These are phyloP conservation scores for Neocloeon triangulifer DNA, from an alignment of 1,140 invertebrate genomes.

Conservation along the genomic window DNA sequence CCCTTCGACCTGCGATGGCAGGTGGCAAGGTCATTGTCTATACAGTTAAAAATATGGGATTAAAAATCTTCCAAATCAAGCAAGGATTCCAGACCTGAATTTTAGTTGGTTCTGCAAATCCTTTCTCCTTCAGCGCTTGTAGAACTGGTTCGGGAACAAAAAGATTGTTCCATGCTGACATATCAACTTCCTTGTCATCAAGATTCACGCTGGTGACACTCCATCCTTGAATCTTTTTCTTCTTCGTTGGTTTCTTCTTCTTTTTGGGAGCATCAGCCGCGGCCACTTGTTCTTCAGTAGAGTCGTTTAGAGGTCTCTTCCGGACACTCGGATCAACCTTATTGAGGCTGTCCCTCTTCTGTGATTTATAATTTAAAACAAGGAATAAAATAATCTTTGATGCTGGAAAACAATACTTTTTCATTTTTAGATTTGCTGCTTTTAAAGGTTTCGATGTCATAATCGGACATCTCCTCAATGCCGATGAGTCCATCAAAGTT, in stretches of 20 bases:
- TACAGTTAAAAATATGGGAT: conserved; percentile 6
- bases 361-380: too few species aligned
- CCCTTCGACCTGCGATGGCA: conserved; percentile 61
- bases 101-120: conserved; percentile 59
- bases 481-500: conserved; percentile 30
- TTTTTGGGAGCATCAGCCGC: conserved; percentile 1
- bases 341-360: conserved; percentile 7
- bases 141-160: conserved; percentile 45
- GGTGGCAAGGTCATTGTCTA: conserved; percentile 51
- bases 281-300: conserved; percentile 1
- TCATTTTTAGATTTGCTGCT: conserved; percentile 10
- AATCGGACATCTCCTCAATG: conserved; percentile 34
- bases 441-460: conserved; percentile 22
- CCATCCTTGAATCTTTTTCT: neutral
- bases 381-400: neutral
- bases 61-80: conserved; percentile 1
- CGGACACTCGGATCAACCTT: conserved; percentile 8
- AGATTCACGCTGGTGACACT: neutral
- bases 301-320: conserved; percentile 6
- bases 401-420: conserved; percentile 9
- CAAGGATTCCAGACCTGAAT: conserved; percentile 32
- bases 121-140: conserved; percentile 44
- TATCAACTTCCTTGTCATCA: conserved; percentile 14
- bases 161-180: conserved; percentile 44
- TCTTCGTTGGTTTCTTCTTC: conserved; percentile 12